Evolutionary conservation across 2,113 vertebrate species (phyloP), one percentile per base, ranked within the genome.

Genomic region (Podocnemis expansa): DNA sequence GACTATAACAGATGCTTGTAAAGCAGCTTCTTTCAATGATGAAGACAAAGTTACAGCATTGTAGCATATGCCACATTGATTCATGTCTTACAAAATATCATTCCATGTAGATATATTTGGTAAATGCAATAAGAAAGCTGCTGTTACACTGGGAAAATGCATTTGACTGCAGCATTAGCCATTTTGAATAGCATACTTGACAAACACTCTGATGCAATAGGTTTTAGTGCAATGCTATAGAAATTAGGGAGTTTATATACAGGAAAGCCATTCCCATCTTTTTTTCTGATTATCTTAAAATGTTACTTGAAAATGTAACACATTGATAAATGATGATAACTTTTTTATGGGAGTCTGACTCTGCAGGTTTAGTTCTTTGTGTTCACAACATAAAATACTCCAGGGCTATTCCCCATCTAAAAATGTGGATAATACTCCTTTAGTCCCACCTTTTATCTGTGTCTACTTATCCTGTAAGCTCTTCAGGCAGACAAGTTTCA

Each of bases 11-110:
- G 93, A 90, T 95, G 96, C 75, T 94, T 96, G 90, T 92, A 93
- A 93, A 95, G 76, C 90, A 96, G 43, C 56, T 96, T 95, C 90
- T 91, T 96, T 94, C 89, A 95, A 96, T 97, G 94, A 93, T 78
- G 89, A 88, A 95, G 94, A 94, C 85, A 90, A 96, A 96, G 47
- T 84, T 88, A 89, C 94, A 94, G 89, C 70, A 91, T 78, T 96
- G 51, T 85, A 96, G 82, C 96, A 96, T 97, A 95, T 97, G 95
- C 91, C 94, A 73, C 87, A 87, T 94, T 96, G 94, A 95, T 97
- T 96, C 90, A 91, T 91, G 82, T 85, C 93, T 89, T 87, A 95
- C 79, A 93, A 96, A 97, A 82, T 93, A 92, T 95, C 84, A 94
- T 95, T 41, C 56, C 56, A 73, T 91, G 10, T 76, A 96, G 82